Conservation (phyloP, 1,140 invertebrate species). For the Papilio dardanus region DNA sequence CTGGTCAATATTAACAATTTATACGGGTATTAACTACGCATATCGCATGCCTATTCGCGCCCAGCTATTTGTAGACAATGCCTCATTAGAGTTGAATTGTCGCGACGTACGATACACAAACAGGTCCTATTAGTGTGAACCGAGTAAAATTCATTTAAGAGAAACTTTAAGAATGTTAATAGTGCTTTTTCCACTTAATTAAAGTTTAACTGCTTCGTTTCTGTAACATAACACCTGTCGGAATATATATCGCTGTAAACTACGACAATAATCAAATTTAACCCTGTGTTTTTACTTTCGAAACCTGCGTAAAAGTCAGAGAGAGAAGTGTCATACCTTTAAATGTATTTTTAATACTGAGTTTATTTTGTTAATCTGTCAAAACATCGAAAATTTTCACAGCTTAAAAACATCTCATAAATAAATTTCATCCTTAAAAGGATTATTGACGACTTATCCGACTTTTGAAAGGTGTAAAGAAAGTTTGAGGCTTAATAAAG, state of each 20-base stretch:
- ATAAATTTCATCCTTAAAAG: conserved; percentile 16
- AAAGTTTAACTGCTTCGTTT: conserved; percentile 5
- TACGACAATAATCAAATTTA: neutral
- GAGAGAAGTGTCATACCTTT: no score
- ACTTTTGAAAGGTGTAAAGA: conserved; percentile 1
- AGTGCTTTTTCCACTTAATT: conserved; percentile 26
- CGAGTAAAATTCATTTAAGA: conserved; percentile 24
- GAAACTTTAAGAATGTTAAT: conserved; percentile 39
- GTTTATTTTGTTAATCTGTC: conserved; percentile 2
- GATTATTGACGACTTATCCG: neutral
- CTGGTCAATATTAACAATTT: neutral
- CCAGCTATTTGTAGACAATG: conserved; percentile 54
- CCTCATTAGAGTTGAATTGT: conserved; percentile 53
- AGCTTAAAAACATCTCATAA: neutral
- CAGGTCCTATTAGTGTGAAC: conserved; percentile 32
- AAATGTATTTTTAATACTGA: no score
- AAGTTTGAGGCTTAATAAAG: conserved; percentile 6
- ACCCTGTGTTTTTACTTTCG: neutral
- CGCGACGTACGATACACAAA: conserved; percentile 30
- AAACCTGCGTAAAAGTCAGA: no score
- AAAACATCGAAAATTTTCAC: neutral
- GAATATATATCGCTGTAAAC: neutral
- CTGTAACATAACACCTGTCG: conserved; percentile 22
- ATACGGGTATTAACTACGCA: conserved; percentile 7
- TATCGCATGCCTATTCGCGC: conserved; percentile 23